phyloP scores from a whole-genome alignment of 1,140 invertebrate species.

The Drosophila santomea region DNA sequence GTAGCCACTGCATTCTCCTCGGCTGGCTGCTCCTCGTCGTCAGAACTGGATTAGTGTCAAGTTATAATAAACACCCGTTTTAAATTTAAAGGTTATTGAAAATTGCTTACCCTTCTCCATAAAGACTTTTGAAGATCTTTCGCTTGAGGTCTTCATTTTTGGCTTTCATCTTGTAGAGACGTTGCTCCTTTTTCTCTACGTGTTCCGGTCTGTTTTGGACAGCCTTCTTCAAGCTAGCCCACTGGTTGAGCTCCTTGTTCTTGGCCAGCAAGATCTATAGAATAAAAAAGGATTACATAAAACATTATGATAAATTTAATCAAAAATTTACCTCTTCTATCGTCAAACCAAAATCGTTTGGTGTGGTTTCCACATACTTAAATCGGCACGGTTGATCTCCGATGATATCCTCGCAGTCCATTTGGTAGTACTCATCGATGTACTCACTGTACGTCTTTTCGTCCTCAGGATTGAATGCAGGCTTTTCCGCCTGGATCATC shows the following conservation, averaged over 20 bases:
- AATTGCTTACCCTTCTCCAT: constrained; percentile 85
- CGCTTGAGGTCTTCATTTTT: constrained; percentile 90
- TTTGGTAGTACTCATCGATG: constrained; percentile 96
- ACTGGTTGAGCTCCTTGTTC: constrained; percentile 96
- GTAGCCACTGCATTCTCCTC: constrained; percentile 2
- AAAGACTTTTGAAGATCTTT: constrained; percentile 94
- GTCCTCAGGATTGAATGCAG: constrained; percentile 91
- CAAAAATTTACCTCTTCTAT: constrained; percentile 90
- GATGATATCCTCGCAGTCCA: constrained; percentile 98
- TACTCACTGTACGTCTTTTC: constrained; percentile 94
- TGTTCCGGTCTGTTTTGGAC: constrained; percentile 91
- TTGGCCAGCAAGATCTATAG: constrained; percentile 90
- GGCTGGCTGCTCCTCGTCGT: constrained; percentile 64
- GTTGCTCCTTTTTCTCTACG: constrained; percentile 92
- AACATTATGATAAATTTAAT: no score
- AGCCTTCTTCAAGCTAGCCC: constrained; percentile 97
- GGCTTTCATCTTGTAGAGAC: constrained; percentile 90
- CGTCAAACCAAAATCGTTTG: constrained; percentile 96
- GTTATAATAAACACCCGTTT: neutral
- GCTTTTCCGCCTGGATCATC: constrained; percentile 90
- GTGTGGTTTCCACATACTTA: constrained; percentile 94
- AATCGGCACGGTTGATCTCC: constrained; percentile 96
- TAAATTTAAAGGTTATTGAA: neutral
- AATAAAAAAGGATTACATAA: neutral
- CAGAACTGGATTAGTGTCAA: constrained; percentile 69